Conservation (phyloP, 2,888 invertebrate species). For the Aphidoletes aphidimyza region DNA sequence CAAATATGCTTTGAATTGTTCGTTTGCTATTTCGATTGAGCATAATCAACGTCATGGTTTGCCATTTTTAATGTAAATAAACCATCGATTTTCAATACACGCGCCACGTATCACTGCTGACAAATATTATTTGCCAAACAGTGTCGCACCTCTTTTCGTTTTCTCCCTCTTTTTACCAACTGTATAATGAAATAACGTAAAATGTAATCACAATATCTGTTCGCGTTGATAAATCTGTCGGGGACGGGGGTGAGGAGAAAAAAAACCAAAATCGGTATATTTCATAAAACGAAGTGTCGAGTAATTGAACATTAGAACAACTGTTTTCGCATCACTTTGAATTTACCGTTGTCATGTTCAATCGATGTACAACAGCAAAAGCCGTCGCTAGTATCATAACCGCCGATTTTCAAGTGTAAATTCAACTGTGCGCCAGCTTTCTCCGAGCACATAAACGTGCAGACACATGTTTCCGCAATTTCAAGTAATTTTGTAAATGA, state of each 20-base stretch:
- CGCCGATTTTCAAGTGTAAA: not conserved
- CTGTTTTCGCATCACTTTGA: conserved; percentile 14
- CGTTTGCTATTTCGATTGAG: too few species aligned
- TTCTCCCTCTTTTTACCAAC: too few species aligned
- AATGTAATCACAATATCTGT: not conserved
- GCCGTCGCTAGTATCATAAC: not conserved
- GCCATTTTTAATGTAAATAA: too few species aligned
- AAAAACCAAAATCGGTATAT: not conserved
- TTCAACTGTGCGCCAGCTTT: conserved; percentile 1
- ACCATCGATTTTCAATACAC: too few species aligned
- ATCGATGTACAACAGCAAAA: not conserved
- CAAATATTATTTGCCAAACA: too few species aligned
- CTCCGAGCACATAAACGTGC: conserved; percentile 14
- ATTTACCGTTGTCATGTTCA: not conserved
- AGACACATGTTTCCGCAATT: conserved; percentile 51
- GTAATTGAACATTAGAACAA: conserved; percentile 1
- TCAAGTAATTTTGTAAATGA: conserved; percentile 42
- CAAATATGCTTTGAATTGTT: too few species aligned
- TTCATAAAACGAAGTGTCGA: conserved; percentile 8
- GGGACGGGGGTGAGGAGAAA: too few species aligned
- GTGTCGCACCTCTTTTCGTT: too few species aligned
- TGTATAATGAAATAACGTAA: too few species aligned
- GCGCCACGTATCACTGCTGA: too few species aligned
- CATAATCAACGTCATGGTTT: too few species aligned
- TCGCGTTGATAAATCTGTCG: not conserved